Conservation (phyloP, 2,113 vertebrate genomes). For the Ictalurus punctatus region DNA sequence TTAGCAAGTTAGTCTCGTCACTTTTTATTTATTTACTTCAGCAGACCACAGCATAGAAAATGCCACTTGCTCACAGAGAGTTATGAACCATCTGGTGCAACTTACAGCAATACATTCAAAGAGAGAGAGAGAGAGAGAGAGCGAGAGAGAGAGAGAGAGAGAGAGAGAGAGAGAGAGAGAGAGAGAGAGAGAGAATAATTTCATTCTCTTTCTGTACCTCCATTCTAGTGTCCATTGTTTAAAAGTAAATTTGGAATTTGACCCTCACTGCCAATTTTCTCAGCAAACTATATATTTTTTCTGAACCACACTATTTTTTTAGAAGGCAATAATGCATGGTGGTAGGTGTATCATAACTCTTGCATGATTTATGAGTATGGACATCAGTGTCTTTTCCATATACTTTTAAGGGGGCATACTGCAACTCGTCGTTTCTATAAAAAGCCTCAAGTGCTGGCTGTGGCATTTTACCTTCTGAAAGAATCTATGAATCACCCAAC, state of each 20-base stretch:
- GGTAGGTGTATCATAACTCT: background rate
- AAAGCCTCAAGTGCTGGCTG: background rate
- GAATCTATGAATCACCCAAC: background rate
- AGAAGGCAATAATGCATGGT: background rate
- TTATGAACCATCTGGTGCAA: background rate
- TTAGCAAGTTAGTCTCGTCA: background rate
- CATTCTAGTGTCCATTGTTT: background rate
- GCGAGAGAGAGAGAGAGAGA: too few relatives aligned
- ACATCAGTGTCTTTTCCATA: background rate
- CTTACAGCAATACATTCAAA: background rate
- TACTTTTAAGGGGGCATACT: background rate
- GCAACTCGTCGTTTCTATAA: background rate
- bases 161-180: too few relatives aligned
- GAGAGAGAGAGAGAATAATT: background rate
- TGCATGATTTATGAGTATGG: slow-evolving; percentile 7
- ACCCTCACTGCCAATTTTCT: background rate
- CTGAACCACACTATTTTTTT: background rate
- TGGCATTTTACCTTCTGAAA: background rate
- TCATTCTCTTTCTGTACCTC: background rate
- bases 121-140: background rate
- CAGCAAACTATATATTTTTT: background rate
- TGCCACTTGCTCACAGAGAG: background rate
- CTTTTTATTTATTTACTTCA: background rate
- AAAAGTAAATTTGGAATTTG: background rate
- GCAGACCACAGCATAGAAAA: background rate